Conservation (phyloP, 2,797 vertebrate species). For the Todus mexicanus region DNA sequence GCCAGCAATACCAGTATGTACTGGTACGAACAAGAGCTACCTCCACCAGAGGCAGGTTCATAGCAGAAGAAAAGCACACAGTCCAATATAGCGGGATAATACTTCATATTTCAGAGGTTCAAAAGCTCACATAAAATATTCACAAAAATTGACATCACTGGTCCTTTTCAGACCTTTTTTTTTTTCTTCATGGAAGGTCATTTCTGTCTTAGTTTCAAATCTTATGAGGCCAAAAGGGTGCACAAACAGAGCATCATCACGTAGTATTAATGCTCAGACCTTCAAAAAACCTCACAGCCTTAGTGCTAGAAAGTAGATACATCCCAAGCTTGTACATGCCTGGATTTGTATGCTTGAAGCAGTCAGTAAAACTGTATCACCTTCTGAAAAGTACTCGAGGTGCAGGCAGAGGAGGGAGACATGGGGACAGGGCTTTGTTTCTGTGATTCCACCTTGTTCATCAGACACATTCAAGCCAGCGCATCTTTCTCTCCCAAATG, state of each 20-base stretch:
- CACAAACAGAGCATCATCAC: not conserved
- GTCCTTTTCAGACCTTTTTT: not conserved
- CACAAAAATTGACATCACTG: not conserved
- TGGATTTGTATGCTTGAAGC: not conserved
- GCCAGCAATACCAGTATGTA: not conserved
- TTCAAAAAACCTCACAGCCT: not conserved
- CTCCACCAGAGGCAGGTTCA: not conserved
- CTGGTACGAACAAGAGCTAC: not conserved
- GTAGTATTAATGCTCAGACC: not conserved
- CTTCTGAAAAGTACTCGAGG: not conserved
- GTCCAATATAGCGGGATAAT: not conserved
- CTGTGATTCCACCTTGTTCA: constrained; percentile 31
- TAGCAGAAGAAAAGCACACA: not conserved
- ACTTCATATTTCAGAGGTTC: not conserved
- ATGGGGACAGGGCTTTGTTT: not conserved
- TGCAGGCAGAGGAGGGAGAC: not conserved
- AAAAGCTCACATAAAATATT: not conserved
- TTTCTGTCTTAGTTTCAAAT: not conserved
- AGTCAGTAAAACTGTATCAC: not conserved
- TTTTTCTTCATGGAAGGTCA: not conserved
- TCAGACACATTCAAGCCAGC: constrained; percentile 27
- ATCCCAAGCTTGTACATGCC: not conserved
- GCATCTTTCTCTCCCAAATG: constrained; percentile 20
- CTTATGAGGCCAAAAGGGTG: not conserved
- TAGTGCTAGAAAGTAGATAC: not conserved